Evolutionary conservation across 2,888 invertebrate species (phyloP), one percentile per base, ranked within the genome.

Genomic region (Bellardia bayeri): DNA sequence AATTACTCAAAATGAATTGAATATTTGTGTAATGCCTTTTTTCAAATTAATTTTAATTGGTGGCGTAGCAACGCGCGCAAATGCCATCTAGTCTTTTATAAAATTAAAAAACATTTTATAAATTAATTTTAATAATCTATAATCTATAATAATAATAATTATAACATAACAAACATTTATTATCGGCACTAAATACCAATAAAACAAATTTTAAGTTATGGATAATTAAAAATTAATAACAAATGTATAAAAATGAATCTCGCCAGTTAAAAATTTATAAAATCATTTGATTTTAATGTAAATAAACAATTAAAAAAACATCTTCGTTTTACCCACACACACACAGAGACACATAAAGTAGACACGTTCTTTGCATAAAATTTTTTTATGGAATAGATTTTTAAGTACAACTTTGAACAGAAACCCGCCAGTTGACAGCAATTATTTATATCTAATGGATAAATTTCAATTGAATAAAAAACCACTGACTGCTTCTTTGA

Each of bases 231-330:
- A 76, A 54, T 23, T 45, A 37, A 45, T 14, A 82, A 16, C 69
- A 51, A 61, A 14, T 45, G 45, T 13, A 45, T 66, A 42, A 45
- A 37, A 49, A 23, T 1, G 56, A 42, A 40, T 54, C 61, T 42
- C 23, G 42, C 42, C 51, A 23, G 64, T 74, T 74, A 49, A 9
- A 64, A 66, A 72, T 64, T 45, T 61, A 58, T 58, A 23, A 64
- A 23, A 56, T 3, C 14, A 68, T 37, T 71, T 83, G n/a, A 54
- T 37, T 69, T 63, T 30, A 51, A 82, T 54, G 51, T 63, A 76
- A 83, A 78, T 71, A 76, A 78, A 64, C 71, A 69, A 71, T 78
- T 83, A 71, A 76, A 83, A 71, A 16, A 76, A 54, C 69, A 76
- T 75, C 49, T 56, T 75, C 49, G 42, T 5, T 30, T 45, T 56